These are phyloP conservation scores for Myotis myotis DNA, from an alignment of 2,797 vertebrate species.

Conservation along the genomic window DNA sequence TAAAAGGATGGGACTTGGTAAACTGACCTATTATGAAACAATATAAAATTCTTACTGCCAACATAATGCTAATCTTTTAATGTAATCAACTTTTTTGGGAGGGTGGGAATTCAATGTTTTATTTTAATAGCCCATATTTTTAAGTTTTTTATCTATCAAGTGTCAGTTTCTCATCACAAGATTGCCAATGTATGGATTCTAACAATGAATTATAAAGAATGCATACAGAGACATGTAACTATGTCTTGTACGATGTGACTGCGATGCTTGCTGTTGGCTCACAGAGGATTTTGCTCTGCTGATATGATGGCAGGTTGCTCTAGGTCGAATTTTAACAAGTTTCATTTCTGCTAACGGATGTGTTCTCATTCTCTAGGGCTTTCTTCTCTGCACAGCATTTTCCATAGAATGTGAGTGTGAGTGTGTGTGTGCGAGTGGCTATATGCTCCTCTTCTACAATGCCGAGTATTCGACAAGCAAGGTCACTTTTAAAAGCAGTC, in stretches of 20 bases:
- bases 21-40: slow-evolving; percentile 1
- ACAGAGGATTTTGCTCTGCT: slow-evolving; percentile 24
- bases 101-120: background rate
- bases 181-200: background rate
- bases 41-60: background rate
- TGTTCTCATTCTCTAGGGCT: slow-evolving; percentile 61
- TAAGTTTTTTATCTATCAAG: background rate
- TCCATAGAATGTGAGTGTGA: background rate
- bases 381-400: slow-evolving; percentile 52
- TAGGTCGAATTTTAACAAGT: slow-evolving; percentile 69
- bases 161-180: background rate
- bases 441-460: slow-evolving; percentile 12
- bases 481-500: slow-evolving; percentile 54
- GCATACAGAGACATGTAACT: background rate
- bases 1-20: background rate
- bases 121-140: background rate
- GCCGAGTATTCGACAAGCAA: slow-evolving; percentile 33
- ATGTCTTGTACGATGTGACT: background rate
- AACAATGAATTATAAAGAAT: background rate
- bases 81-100: background rate
- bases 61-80: background rate
- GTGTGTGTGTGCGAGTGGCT: background rate
- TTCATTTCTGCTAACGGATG: slow-evolving; percentile 51
- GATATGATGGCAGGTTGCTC: slow-evolving; percentile 49
- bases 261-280: background rate